Evolutionary conservation across 2,888 invertebrate species (phyloP).

Genomic region (Drosophila peninsularis): DNA sequence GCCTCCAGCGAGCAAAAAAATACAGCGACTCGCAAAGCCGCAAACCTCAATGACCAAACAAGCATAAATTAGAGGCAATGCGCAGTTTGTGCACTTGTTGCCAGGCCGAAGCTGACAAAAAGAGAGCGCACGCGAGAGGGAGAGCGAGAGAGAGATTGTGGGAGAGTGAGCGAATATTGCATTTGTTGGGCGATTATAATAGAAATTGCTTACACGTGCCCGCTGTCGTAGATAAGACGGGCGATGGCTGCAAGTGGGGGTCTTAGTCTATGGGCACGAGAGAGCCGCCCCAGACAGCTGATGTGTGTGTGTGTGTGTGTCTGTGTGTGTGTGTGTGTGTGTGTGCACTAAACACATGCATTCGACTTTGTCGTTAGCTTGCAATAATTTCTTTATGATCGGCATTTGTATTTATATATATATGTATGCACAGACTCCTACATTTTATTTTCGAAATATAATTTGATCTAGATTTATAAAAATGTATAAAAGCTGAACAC

Average conservation of each 20-base stretch:
- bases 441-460: neutral
- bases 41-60: slow-evolving; percentile 13
- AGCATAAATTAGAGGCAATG: slow-evolving; percentile 56
- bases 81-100: slow-evolving; percentile 61
- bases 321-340: slow-evolving; percentile 23
- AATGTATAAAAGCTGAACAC: no score
- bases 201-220: slow-evolving; percentile 78
- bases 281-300: slow-evolving; percentile 42
- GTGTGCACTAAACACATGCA: slow-evolving; percentile 57
- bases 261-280: slow-evolving; percentile 9
- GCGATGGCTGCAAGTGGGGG: slow-evolving; percentile 4
- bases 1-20: no score
- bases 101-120: slow-evolving; percentile 38
- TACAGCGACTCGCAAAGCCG: neutral
- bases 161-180: slow-evolving; percentile 43
- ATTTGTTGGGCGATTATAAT: slow-evolving; percentile 63
- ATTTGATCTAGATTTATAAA: neutral
- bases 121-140: slow-evolving; percentile 10
- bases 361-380: slow-evolving; percentile 41
- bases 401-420: neutral
- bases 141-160: slow-evolving; percentile 4
- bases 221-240: slow-evolving; percentile 41
- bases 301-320: slow-evolving; percentile 6
- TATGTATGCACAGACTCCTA: neutral
- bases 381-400: slow-evolving; percentile 9